These are phyloP conservation scores for Tortrix viridana DNA, from an alignment of 2,888 invertebrate species.

Conservation along the genomic window DNA sequence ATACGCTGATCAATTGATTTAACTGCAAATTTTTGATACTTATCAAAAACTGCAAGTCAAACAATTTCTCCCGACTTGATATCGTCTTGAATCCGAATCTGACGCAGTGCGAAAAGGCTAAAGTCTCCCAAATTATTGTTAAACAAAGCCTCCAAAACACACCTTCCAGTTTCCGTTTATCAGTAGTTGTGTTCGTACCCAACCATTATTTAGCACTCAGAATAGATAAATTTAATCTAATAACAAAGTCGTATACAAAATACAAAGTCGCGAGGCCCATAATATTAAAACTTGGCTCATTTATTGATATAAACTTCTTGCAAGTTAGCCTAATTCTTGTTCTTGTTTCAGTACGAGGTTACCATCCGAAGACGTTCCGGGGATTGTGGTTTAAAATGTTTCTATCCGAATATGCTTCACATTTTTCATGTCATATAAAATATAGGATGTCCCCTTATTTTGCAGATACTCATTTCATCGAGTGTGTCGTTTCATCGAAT, in stretches of 20 bases:
- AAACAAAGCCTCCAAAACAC: not conserved
- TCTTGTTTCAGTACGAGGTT: conserved; percentile 30
- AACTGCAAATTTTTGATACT: too few relatives aligned
- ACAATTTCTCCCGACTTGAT: too few relatives aligned
- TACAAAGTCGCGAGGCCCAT: conserved; percentile 23
- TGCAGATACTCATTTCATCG: too few relatives aligned
- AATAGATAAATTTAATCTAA: conserved; percentile 26
- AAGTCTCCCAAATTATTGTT: not conserved
- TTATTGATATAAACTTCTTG: conserved; percentile 36
- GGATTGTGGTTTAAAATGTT: not conserved
- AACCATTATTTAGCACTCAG: conserved; percentile 3
- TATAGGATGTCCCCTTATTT: too few relatives aligned
- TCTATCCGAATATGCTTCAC: not conserved
- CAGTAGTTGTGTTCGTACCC: not conserved
- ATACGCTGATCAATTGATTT: too few relatives aligned
- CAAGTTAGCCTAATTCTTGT: conserved; percentile 33
- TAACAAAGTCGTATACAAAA: conserved; percentile 28
- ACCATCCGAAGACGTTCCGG: conserved; percentile 18
- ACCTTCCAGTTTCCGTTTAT: not conserved
- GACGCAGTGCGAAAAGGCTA: too few relatives aligned
- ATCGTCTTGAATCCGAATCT: too few relatives aligned
- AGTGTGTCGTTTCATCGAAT: too few relatives aligned
- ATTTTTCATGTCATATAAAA: not conserved
- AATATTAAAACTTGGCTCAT: conserved; percentile 36
- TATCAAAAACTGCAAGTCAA: too few relatives aligned